A percentile compares a stretch with the other conserved stretches of the same genome.
Conservation (phyloP, 2,888 invertebrate genomes). For the Leptothorax acervorum region DNA sequence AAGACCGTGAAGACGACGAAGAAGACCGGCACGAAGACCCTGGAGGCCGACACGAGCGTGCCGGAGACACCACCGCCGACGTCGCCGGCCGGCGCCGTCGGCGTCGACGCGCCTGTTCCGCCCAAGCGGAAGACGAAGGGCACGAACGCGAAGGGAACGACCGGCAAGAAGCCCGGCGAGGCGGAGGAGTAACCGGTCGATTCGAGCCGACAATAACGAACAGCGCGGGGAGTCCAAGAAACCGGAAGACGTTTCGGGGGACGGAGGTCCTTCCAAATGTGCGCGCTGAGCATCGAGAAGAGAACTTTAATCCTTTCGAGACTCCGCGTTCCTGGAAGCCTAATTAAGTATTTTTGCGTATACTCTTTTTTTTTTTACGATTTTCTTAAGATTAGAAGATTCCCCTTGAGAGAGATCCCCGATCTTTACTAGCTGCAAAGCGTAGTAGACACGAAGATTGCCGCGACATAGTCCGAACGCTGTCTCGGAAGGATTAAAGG, state of each 20-base stretch:
- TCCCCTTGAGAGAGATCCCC: neutral
- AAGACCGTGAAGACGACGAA: constrained; percentile 86
- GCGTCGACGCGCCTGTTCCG: constrained; percentile 85
- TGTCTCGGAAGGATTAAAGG: constrained; percentile 43
- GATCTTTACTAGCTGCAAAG: neutral
- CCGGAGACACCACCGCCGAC: constrained; percentile 86
- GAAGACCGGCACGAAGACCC: constrained; percentile 82
- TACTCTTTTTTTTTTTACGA: constrained; percentile 2
- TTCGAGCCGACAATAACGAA: constrained; percentile 57
- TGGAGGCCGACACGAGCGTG: constrained; percentile 85
- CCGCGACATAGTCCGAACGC: neutral
- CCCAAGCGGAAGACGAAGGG: constrained; percentile 83
- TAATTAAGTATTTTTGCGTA: neutral
- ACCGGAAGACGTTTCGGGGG: neutral
- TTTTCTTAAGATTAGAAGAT: neutral
- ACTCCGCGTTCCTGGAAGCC: neutral
- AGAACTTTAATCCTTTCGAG: constrained; percentile 34
- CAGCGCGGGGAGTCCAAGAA: neutral
- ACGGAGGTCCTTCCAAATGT: neutral
- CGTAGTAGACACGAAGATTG: neutral
- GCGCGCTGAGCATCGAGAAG: neutral
- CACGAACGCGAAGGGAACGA: constrained; percentile 63
- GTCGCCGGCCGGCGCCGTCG: too few relatives aligned
- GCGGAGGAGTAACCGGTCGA: constrained; percentile 70
- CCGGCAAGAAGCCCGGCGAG: constrained; percentile 72